phyloP scores from a whole-genome alignment of 2,797 vertebrate species.

The Gouania willdenowi region DNA sequence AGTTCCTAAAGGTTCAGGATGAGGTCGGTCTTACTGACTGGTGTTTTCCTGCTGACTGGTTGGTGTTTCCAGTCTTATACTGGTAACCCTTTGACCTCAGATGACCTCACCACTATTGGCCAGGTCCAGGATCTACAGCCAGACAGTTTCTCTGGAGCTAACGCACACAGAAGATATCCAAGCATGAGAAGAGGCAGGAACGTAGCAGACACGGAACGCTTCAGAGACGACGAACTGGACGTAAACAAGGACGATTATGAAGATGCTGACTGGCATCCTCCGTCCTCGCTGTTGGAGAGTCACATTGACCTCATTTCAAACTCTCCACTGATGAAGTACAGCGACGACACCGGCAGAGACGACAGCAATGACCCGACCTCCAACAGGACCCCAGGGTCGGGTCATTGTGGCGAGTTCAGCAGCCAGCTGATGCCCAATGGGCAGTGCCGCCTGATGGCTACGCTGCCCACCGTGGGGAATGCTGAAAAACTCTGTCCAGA shows the following conservation, averaged over 20 bases:
- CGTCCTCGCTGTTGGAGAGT: slow-evolving; percentile 2
- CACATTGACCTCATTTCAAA: slow-evolving; percentile 1
- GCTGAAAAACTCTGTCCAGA: slow-evolving; percentile 73
- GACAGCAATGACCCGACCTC: neutral
- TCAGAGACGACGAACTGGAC: slow-evolving; percentile 5
- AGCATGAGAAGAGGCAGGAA: no score
- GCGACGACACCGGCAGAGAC: neutral
- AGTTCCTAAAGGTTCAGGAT: no score
- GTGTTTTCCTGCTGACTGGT: slow-evolving; percentile 10
- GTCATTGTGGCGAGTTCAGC: slow-evolving; percentile 35
- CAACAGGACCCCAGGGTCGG: accelerated
- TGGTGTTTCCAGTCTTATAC: neutral
- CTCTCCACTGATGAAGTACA: neutral
- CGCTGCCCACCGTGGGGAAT: slow-evolving; percentile 55
- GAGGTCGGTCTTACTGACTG: no score
- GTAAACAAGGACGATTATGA: slow-evolving; percentile 28
- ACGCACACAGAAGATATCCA: neutral
- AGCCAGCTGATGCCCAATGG: slow-evolving; percentile 29
- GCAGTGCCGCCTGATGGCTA: slow-evolving; percentile 33
- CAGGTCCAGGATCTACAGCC: slow-evolving; percentile 2
- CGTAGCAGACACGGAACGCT: neutral
- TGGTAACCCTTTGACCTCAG: neutral
- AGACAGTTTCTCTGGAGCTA: neutral
- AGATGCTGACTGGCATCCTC: slow-evolving; percentile 53
- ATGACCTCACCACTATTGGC: slow-evolving; percentile 7